These are phyloP conservation scores for Xestia rhomboidea DNA, from an alignment of 2,888 invertebrate species.

Conservation along the genomic window DNA sequence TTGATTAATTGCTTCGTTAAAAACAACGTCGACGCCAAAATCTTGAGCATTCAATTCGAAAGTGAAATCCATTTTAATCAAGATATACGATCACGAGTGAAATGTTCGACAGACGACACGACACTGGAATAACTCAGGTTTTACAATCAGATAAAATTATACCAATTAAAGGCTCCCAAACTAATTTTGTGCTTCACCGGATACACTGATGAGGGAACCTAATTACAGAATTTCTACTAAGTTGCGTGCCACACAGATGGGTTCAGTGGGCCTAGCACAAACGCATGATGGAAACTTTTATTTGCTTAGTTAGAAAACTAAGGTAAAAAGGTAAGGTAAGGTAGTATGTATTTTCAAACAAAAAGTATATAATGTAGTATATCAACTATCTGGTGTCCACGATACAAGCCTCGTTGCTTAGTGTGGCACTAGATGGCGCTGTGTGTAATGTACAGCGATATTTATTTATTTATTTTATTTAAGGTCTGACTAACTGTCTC, in stretches of 20 bases:
- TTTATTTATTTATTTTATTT: too few relatives aligned
- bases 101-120: constrained; percentile 37
- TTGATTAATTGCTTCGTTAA: constrained; percentile 63
- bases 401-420: too few relatives aligned
- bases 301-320: background rate
- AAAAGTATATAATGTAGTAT: too few relatives aligned
- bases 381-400: too few relatives aligned
- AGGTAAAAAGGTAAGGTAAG: too few relatives aligned
- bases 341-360: too few relatives aligned
- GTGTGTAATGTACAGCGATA: too few relatives aligned
- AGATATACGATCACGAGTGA: constrained; percentile 29
- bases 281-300: background rate
- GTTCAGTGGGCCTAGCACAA: constrained; percentile 2
- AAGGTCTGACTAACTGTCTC: too few relatives aligned
- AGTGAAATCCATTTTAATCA: constrained; percentile 49
- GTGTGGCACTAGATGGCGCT: too few relatives aligned
- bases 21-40: constrained; percentile 31
- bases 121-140: constrained; percentile 40
- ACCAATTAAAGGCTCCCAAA: constrained; percentile 59
- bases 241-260: constrained; percentile 29
- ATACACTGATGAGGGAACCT: constrained; percentile 63
- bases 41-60: constrained; percentile 42
- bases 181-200: constrained; percentile 55
- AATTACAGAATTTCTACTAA: constrained; percentile 63
- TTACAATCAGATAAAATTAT: constrained; percentile 59